Evolutionary conservation across 2,113 vertebrate genomes (phyloP).

Genomic region (Leiothrix lutea): DNA sequence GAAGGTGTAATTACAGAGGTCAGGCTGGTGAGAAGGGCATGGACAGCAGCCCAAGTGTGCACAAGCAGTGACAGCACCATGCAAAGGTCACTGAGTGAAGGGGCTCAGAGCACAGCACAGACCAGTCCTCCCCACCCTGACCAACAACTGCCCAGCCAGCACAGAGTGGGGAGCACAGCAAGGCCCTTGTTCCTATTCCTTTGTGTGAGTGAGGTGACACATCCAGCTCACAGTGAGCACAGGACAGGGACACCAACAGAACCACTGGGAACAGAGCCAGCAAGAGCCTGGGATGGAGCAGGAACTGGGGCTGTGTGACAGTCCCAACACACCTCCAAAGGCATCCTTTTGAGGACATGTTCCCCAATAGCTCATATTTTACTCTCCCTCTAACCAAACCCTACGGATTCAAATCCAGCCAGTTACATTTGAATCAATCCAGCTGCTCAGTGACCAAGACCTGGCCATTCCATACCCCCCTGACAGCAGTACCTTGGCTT

Average conservation of each 20-base stretch:
- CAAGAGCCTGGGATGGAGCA: background rate
- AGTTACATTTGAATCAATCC: background rate
- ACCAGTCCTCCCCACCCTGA: background rate
- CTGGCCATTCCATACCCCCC: background rate
- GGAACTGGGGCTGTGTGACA: background rate
- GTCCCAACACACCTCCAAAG: background rate
- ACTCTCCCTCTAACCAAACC: background rate
- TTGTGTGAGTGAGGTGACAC: no score
- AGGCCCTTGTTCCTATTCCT: background rate
- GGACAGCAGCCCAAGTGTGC: background rate
- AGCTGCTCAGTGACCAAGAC: background rate
- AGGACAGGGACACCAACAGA: background rate
- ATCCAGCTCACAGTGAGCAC: background rate
- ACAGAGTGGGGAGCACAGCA: background rate
- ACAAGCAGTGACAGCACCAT: background rate
- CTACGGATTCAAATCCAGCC: background rate
- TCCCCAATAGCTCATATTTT: background rate
- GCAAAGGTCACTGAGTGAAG: background rate
- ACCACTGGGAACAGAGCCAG: background rate
- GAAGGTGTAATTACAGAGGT: background rate
- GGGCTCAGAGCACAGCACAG: background rate
- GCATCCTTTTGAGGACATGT: background rate
- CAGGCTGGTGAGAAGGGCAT: background rate
- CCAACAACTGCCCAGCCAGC: background rate
- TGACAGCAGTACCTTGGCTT: conserved; percentile 79